Conservation (phyloP, 1,140 invertebrate genomes). For the Hyphantria cunea region DNA sequence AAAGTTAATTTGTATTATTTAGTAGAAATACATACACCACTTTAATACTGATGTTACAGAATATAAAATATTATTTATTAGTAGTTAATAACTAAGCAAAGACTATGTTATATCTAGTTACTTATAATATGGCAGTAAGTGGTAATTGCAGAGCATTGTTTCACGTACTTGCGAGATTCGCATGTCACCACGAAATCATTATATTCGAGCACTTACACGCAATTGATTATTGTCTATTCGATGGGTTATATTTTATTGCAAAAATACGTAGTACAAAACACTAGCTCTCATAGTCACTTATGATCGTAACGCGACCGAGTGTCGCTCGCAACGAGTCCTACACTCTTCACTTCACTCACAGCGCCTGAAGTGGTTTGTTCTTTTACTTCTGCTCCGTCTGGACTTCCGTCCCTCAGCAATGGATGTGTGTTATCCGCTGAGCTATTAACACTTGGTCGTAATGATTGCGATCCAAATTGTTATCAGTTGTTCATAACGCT, state of each 20-base stretch:
- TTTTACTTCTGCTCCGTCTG: constrained; percentile 11
- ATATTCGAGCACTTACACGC: constrained; percentile 61
- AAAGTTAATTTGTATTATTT: constrained; percentile 51
- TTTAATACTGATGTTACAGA: constrained; percentile 78
- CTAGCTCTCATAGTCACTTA: constrained; percentile 32
- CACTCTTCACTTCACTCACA: constrained; percentile 18
- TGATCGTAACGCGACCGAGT: constrained; percentile 7
- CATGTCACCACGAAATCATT: constrained; percentile 52
- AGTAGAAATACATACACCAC: constrained; percentile 73
- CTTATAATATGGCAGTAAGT: constrained; percentile 80
- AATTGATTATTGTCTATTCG: constrained; percentile 65
- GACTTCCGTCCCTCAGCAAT: background rate
- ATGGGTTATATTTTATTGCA: constrained; percentile 60
- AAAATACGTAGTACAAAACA: constrained; percentile 31
- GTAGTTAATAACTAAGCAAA: constrained; percentile 69
- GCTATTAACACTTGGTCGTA: too few relatives aligned
- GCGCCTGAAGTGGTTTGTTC: background rate
- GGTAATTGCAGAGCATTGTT: constrained; percentile 67
- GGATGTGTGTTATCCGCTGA: too few relatives aligned
- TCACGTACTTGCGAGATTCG: constrained; percentile 63
- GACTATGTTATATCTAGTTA: constrained; percentile 69
- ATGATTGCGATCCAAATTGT: background rate
- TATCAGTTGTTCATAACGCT: background rate
- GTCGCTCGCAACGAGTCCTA: constrained; percentile 17
- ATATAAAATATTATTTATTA: constrained; percentile 61